These are phyloP conservation scores for Agrenia bidenticulata DNA, from an alignment of 2,888 invertebrate genomes.

Conservation along the genomic window DNA sequence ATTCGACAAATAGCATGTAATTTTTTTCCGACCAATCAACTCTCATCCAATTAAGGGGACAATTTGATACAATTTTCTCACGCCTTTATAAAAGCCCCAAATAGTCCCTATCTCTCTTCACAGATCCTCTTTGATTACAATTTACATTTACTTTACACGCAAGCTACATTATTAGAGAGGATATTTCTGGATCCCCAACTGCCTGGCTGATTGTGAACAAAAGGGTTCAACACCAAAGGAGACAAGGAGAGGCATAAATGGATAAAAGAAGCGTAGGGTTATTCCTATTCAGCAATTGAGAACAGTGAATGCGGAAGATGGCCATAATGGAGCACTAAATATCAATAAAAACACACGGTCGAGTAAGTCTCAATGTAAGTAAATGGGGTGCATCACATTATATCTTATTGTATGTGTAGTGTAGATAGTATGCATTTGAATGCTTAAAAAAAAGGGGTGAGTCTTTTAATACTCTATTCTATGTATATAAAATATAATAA, in stretches of 20 bases:
- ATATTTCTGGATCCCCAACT: too few species aligned
- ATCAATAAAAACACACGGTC: slow-evolving; percentile 25
- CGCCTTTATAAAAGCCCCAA: neutral
- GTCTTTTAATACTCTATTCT: neutral
- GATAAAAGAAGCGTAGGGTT: too few species aligned
- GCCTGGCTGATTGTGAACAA: too few species aligned
- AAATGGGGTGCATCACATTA: neutral
- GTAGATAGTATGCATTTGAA: neutral
- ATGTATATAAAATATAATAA: neutral
- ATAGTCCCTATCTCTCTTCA: too few species aligned
- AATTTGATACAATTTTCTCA: slow-evolving; percentile 8
- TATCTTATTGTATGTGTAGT: neutral
- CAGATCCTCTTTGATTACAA: too few species aligned
- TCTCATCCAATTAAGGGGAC: slow-evolving; percentile 10
- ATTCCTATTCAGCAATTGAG: too few species aligned
- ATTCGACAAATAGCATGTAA: too few species aligned
- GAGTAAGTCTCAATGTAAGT: slow-evolving; percentile 15
- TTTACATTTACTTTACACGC: too few species aligned
- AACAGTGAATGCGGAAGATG: neutral
- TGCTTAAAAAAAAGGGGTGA: neutral
- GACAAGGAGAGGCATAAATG: too few species aligned
- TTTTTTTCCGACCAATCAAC: neutral
- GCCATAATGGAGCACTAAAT: slow-evolving; percentile 19
- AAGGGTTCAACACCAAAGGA: too few species aligned
- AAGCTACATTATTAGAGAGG: too few species aligned